Evolutionary conservation across 2,888 invertebrate genomes (phyloP).

Genomic region (Synanthedon tipuliformis): DNA sequence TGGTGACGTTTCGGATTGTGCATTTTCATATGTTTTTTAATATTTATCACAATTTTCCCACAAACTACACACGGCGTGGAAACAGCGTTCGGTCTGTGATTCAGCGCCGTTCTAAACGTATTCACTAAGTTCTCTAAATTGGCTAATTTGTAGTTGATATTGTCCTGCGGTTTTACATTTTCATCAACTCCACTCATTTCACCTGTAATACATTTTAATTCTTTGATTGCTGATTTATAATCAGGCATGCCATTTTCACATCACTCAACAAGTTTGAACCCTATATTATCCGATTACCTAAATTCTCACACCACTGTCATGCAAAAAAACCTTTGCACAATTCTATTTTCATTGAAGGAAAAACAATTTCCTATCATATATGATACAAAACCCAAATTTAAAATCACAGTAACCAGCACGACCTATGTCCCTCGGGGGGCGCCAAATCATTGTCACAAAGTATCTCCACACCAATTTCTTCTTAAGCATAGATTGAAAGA

Average conservation of each 20-base stretch:
- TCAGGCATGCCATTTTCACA: constrained; percentile 10
- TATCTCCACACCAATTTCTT: constrained; percentile 63
- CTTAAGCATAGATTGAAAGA: constrained; percentile 27
- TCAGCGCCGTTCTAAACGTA: constrained; percentile 41
- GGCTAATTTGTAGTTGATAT: constrained; percentile 39
- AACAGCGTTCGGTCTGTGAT: constrained; percentile 33
- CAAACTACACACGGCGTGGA: constrained; percentile 73
- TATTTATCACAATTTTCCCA: constrained; percentile 75
- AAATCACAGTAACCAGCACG: constrained; percentile 10
- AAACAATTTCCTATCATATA: constrained; percentile 3
- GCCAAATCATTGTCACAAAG: constrained; percentile 55
- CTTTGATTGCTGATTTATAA: constrained; percentile 29
- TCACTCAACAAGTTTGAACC: background rate
- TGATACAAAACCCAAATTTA: background rate
- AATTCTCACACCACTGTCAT: constrained; percentile 9
- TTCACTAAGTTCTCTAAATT: constrained; percentile 52
- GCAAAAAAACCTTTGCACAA: constrained; percentile 3
- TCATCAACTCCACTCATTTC: constrained; percentile 57
- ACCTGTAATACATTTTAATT: constrained; percentile 56
- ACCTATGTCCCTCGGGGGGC: constrained; percentile 60
- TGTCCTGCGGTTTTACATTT: constrained; percentile 54
- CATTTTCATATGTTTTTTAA: constrained; percentile 76
- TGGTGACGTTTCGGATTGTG: constrained; percentile 74
- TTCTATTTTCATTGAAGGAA: background rate
- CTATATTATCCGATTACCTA: constrained; percentile 6